A percentile compares a stretch with the other conserved stretches of the same genome.
phyloP scores from a whole-genome alignment of 2,888 invertebrate species.

The Callosobruchus maculatus region DNA sequence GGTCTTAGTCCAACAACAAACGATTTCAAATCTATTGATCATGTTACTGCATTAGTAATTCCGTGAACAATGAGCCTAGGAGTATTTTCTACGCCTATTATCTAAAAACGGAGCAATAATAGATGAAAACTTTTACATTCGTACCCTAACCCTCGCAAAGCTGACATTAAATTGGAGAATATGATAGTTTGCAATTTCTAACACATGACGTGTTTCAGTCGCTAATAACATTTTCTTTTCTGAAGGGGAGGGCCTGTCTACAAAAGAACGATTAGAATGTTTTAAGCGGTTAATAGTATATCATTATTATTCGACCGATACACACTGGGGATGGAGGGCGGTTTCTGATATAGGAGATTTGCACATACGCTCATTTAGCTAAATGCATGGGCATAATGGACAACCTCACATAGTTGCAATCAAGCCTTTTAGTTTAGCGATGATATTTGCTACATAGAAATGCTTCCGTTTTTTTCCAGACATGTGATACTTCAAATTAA shows the following conservation, averaged over 20 bases:
- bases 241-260: neutral
- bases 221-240: neutral
- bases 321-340: no score
- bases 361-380: no score
- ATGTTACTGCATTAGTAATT: neutral
- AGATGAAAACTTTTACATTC: neutral
- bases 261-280: neutral
- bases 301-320: neutral
- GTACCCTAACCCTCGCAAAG: neutral
- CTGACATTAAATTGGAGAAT: neutral
- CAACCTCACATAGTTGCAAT: no score
- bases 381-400: no score
- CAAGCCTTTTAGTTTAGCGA: no score
- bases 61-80: neutral
- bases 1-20: neutral
- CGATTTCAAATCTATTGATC: neutral
- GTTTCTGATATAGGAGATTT: no score
- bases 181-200: neutral
- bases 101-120: neutral
- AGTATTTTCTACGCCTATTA: neutral
- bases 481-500: no score
- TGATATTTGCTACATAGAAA: no score
- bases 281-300: neutral
- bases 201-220: neutral
- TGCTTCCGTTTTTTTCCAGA: no score